These are phyloP conservation scores for Sebastes elongatus DNA, from an alignment of 2,797 vertebrate genomes.

Conservation along the genomic window DNA sequence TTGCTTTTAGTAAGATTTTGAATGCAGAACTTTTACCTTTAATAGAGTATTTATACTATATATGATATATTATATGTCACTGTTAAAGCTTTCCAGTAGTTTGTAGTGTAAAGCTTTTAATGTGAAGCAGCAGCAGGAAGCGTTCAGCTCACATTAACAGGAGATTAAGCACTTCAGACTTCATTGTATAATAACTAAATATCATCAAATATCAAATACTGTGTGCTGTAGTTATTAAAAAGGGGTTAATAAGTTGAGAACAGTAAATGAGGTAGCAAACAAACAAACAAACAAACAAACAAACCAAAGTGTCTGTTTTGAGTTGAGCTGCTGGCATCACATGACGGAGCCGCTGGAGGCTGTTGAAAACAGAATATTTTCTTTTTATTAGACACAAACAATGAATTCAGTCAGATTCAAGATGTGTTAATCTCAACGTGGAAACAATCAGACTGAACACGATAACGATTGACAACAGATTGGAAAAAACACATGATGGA, in stretches of 20 bases:
- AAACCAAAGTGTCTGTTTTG: conserved; percentile 19
- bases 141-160: too few species aligned
- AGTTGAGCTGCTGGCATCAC: conserved; percentile 28
- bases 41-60: too few species aligned
- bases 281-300: background rate
- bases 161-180: too few species aligned
- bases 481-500: background rate
- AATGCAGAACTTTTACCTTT: too few species aligned
- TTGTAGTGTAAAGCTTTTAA: too few species aligned
- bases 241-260: background rate
- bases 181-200: too few species aligned
- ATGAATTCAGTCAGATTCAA: conserved; percentile 18
- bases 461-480: conserved; percentile 27
- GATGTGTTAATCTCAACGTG: conserved; percentile 21
- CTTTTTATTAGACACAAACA: conserved; percentile 23
- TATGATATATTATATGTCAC: too few species aligned
- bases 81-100: too few species aligned
- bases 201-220: too few species aligned
- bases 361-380: conserved; percentile 12
- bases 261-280: conserved; percentile 7
- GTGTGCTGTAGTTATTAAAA: too few species aligned
- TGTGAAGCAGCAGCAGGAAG: too few species aligned
- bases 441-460: conserved; percentile 1
- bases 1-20: too few species aligned
- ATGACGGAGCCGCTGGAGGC: conserved; percentile 19